Evolutionary conservation across 2,888 invertebrate genomes (phyloP), one percentile per base, ranked within the genome.

Genomic region (Stenodema calcarata): DNA sequence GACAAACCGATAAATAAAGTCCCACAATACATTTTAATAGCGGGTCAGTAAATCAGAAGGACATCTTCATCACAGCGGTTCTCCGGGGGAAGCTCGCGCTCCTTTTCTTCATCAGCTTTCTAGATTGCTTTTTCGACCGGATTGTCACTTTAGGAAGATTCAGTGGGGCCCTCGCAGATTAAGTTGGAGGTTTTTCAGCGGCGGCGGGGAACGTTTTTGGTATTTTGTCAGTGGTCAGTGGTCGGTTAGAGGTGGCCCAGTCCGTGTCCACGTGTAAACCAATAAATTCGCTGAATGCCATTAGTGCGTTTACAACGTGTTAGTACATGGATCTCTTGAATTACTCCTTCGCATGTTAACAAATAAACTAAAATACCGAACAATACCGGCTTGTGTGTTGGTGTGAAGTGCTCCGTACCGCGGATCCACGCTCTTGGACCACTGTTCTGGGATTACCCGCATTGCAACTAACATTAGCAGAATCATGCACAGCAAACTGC

Each of bases 11-110:
- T 83, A 83, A 83, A 83, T 83, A 73, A 73, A 70, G 44, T 41
- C 28, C 73, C 70, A 83, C 83, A 83, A 83, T 83, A 83, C 83
- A 83, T 83, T 83, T 83, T 83, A 83, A 83, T 83, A 70, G 83
- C 70, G 73, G 42, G 27, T 27, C 73, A 73, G 41, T 83, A 83
- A 83, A 83, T 83, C 83, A 70, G 73, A 27, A 50, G 79, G 69
- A 83, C 83, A 70, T 70, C 73, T 83, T 44, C 83, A 70, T 70
- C 83, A 73, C 70, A n/a, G 42, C n/a, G 44, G 73, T 70, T 28
- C 35, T 35, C 80, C 28, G n/a, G n/a, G n/a, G n/a, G n/a, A n/a
- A n/a, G n/a, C n/a, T 42, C 44, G 28, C 82, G 35, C 47, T 83
- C 70, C 83, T 83, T 83, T 83, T 44, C 83, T 83, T 83, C 83